These are phyloP conservation scores for Smittia sp. DNA, from an alignment of 2,888 invertebrate species.

Conservation along the genomic window DNA sequence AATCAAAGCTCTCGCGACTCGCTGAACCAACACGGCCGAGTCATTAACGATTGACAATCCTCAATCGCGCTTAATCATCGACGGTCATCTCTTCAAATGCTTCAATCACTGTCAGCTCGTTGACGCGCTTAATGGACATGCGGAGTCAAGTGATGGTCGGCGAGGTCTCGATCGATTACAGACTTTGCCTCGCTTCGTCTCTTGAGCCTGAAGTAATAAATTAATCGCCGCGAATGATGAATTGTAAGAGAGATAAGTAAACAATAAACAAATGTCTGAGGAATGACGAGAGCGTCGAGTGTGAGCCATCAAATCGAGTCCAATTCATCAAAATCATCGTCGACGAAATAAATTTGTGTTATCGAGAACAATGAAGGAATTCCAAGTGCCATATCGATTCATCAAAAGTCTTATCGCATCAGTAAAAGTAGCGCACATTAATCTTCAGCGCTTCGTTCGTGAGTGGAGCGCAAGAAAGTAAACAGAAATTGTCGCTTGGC, in stretches of 20 bases:
- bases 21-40: background rate
- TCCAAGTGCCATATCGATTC: slow-evolving; percentile 25
- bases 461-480: background rate
- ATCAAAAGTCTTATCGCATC: slow-evolving; percentile 12
- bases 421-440: slow-evolving; percentile 4
- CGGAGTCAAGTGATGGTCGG: slow-evolving; percentile 5
- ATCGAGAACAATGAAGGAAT: slow-evolving; percentile 2
- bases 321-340: slow-evolving; percentile 37
- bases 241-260: background rate
- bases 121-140: slow-evolving; percentile 1
- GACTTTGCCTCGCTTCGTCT: background rate
- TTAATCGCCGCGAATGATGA: background rate
- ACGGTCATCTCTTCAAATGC: slow-evolving; percentile 6
- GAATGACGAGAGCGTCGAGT: background rate
- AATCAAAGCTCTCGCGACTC: background rate
- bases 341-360: background rate
- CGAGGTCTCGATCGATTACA: background rate
- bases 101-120: background rate
- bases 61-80: background rate
- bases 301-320: slow-evolving; percentile 36
- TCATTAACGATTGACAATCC: background rate
- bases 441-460: background rate
- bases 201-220: background rate
- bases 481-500: background rate
- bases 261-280: background rate